A percentile compares a stretch with the other conserved stretches of the same genome.
These are phyloP conservation scores for Meliscaeva auricollis DNA, from an alignment of 2,888 invertebrate genomes.

Conservation along the genomic window DNA sequence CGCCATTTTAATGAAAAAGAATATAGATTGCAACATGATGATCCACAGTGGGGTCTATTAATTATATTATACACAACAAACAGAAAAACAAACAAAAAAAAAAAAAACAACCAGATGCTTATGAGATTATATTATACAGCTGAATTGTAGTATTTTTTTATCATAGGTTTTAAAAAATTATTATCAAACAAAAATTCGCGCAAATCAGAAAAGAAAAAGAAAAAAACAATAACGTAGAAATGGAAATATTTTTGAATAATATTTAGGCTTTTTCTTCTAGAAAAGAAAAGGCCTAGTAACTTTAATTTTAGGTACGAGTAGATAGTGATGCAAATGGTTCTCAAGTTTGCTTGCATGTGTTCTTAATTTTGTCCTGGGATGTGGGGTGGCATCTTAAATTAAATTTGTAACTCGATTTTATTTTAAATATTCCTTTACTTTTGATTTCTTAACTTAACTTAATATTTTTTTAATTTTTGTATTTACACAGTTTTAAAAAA, in stretches of 20 bases:
- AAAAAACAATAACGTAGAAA: conserved; percentile 11
- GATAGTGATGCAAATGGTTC: background rate
- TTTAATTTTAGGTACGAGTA: background rate
- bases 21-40: conserved; percentile 13
- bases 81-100: conserved; percentile 41
- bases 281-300: conserved; percentile 5
- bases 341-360: background rate
- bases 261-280: conserved; percentile 1
- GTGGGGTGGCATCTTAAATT: conserved; percentile 1
- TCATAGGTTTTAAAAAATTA: conserved; percentile 52
- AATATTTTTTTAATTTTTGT: conserved; percentile 11
- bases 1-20: background rate
- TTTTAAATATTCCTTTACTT: background rate
- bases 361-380: background rate
- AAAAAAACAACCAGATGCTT: conserved; percentile 68
- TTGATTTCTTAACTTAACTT: conserved; percentile 1
- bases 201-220: conserved; percentile 32
- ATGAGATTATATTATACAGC: conserved; percentile 66
- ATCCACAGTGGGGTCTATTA: conserved; percentile 28
- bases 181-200: conserved; percentile 38
- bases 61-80: conserved; percentile 43
- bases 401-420: background rate
- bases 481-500: conserved; percentile 4
- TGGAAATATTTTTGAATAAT: conserved; percentile 37
- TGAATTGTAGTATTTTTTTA: conserved; percentile 71